Evolutionary conservation across 2,113 vertebrate species (phyloP).

Genomic region (Monarcha castaneiventris): DNA sequence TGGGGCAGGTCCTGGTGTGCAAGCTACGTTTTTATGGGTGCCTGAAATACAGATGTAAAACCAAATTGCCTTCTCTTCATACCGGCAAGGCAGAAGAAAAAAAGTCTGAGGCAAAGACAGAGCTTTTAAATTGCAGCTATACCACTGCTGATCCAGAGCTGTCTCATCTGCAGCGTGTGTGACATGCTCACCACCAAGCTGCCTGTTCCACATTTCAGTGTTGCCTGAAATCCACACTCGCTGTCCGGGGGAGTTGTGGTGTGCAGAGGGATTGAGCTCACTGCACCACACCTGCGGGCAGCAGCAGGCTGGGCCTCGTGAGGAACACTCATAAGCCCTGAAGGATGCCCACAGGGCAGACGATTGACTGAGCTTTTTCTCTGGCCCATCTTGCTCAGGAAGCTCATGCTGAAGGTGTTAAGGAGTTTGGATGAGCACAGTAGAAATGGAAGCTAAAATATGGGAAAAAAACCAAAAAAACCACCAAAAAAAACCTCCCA

Average conservation of each 20-base stretch:
- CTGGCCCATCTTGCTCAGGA: background rate
- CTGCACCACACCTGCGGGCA: rapidly evolving
- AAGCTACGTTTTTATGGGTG: background rate
- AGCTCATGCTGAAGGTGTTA: background rate
- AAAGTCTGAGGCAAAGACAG: background rate
- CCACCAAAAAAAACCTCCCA: background rate
- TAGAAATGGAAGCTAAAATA: background rate
- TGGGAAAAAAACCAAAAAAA: background rate
- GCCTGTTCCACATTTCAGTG: rapidly evolving
- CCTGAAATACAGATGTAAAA: background rate
- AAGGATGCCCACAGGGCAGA: background rate
- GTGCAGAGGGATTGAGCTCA: background rate
- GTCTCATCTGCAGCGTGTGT: background rate
- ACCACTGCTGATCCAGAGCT: background rate
- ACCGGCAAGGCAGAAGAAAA: background rate
- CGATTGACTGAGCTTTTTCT: background rate
- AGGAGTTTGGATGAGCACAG: background rate
- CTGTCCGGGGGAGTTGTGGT: background rate
- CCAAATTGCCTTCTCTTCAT: background rate
- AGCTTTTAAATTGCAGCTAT: background rate
- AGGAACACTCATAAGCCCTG: background rate
- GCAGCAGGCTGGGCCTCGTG: rapidly evolving
- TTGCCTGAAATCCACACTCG: rapidly evolving
- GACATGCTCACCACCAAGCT: background rate
- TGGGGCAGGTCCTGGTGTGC: background rate